phyloP scores from a whole-genome alignment of 1,140 invertebrate species.

The Oryctes rhinoceros region DNA sequence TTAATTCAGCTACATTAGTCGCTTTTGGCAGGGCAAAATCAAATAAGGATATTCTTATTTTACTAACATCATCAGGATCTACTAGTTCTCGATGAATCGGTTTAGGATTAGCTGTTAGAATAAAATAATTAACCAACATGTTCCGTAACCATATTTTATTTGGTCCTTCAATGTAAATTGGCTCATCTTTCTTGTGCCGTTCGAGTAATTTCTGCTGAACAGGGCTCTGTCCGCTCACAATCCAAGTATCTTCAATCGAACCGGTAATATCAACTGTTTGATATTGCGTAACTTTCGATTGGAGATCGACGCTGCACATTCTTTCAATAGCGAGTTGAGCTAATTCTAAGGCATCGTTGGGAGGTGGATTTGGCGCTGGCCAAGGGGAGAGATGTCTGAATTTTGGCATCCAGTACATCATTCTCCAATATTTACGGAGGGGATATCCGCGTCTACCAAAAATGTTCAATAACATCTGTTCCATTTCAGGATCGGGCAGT shows the following conservation, averaged over 20 bases:
- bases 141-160: constrained; percentile 83
- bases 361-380: constrained; percentile 78
- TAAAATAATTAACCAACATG: constrained; percentile 84
- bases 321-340: constrained; percentile 85
- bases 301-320: constrained; percentile 87
- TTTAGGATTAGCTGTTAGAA: constrained; percentile 75
- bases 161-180: constrained; percentile 89
- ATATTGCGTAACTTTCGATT: constrained; percentile 75
- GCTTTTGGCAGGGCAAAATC: constrained; percentile 62
- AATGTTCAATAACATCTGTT: constrained; percentile 80
- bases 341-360: constrained; percentile 79
- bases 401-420: constrained; percentile 99
- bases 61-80: constrained; percentile 75
- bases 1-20: constrained; percentile 61
- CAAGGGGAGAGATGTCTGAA: constrained; percentile 93
- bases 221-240: constrained; percentile 87
- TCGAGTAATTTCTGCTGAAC: constrained; percentile 78
- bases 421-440: constrained; percentile 84
- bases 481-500: constrained; percentile 89
- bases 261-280: constrained; percentile 77
- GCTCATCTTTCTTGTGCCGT: constrained; percentile 72
- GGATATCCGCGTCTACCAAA: constrained; percentile 85
- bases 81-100: constrained; percentile 57
- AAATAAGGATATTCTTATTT: constrained; percentile 70
- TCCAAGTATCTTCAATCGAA: constrained; percentile 90